These are phyloP conservation scores for Piliocolobus tephrosceles DNA, from an alignment of 2,113 vertebrate genomes.

Conservation along the genomic window DNA sequence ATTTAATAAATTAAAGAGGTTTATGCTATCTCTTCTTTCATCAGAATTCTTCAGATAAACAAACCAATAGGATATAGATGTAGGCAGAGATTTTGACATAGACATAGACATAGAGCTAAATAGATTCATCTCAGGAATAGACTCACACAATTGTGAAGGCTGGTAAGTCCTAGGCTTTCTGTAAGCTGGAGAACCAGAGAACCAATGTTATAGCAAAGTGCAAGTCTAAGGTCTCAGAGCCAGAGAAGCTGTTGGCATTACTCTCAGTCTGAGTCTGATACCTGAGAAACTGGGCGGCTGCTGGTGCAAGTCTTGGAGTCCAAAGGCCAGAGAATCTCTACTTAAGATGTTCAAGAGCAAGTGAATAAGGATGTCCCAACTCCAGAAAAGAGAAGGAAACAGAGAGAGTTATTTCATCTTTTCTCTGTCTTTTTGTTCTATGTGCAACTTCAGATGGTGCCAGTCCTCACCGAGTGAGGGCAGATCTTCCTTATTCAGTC, in stretches of 20 bases:
- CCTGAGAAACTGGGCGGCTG: not conserved
- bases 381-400: not conserved
- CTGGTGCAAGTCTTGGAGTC: not conserved
- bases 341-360: not conserved
- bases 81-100: not conserved
- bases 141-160: not conserved
- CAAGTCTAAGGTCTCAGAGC: not conserved
- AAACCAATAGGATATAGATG: not conserved
- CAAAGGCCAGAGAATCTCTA: not conserved
- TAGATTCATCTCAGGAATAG: not conserved
- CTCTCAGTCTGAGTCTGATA: not conserved
- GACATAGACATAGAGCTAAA: not conserved
- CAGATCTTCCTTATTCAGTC: not conserved
- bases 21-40: not conserved
- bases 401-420: not conserved
- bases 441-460: not conserved
- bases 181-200: not conserved
- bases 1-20: not conserved
- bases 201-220: not conserved
- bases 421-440: not conserved
- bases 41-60: not conserved
- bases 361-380: not conserved
- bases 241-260: not conserved
- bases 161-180: not conserved
- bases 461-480: not conserved